Conservation (phyloP, 92 coral and sea anemone genomes). For the Palythoa grandiflora region DNA sequence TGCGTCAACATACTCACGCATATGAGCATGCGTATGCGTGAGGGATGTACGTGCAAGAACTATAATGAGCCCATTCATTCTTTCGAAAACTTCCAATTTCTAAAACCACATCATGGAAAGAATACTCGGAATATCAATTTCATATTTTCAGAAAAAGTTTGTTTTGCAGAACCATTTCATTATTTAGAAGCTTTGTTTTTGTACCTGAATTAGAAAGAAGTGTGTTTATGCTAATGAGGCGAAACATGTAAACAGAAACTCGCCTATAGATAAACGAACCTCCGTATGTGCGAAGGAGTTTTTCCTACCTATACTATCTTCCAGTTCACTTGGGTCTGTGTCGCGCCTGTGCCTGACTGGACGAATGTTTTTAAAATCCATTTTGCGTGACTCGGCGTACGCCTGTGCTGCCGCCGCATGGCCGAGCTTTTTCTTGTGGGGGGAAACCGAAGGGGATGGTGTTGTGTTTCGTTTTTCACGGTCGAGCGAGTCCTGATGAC, state of each 20-base stretch:
- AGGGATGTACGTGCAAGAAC: background rate
- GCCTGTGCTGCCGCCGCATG: conserved; percentile 80
- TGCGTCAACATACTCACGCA: no score
- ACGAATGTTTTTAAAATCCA: conserved; percentile 79
- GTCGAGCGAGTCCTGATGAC: conserved; percentile 9
- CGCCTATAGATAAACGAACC: background rate
- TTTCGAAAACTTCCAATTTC: no score
- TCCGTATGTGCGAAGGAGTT: background rate
- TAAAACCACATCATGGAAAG: no score
- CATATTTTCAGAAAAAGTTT: no score
- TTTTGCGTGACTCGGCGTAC: conserved; percentile 81
- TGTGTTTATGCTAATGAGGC: no score
- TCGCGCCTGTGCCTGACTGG: conserved; percentile 53
- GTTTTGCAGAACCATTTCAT: no score
- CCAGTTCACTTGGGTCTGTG: conserved; percentile 31
- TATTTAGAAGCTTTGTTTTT: no score
- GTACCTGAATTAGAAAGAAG: no score
- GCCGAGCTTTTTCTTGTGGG: conserved; percentile 60
- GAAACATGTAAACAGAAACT: no score
- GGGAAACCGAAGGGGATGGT: conserved; percentile 47
- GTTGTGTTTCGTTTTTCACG: conserved; percentile 9
- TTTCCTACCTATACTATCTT: conserved; percentile 24
- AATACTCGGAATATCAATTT: no score
- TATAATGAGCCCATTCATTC: no score
- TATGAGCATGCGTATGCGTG: background rate